Base-by-base conservation (phyloP, 30 jellyfish, hydroid and myxozoan genomes). In the Aurelia aurita complex sp. Pacific region DNA sequence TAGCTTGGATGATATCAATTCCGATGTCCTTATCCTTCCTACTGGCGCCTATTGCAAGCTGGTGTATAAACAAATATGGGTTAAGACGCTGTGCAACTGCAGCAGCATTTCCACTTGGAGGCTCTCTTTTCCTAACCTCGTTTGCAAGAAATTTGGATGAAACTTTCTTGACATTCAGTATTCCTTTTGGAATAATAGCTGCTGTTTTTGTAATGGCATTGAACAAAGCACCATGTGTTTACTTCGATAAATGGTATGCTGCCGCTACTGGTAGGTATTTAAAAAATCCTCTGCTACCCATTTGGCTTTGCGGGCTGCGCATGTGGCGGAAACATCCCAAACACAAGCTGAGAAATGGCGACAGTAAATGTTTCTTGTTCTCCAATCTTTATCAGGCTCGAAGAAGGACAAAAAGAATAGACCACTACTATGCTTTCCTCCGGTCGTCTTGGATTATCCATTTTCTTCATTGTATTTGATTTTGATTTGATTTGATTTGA, bases 1-100 rank as follows among this genome's bases (percentile, higher is more conserved):
- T 50, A 82, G 91, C 91, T 11, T 82, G 91, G 91, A 46, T 73
- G 57, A 85, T 84, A 40, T 82, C 91, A 6, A 72, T 82, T 12
- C 79, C 91, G 8, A 23, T 46, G 19, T 74, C 85, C 18, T 38
- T 70, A 79, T 69, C 71, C 70, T 70, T 54, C 60, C 29, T 69
- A 19, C 62, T 82, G 59, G 78, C 74, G 57, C 91, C 91, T 5
- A 55, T 82, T 6, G n/a, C 79, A 15, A 60, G 74, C 50, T 82
- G 73, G 80, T 33, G 57, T 33, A 63, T 74, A 54, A 69, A 67
- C 34, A 82, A 69, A 57, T 59, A 43, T 14, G 81, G 91, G 12
- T 51, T 82, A 7, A 64, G 91, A 34, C 43, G 57, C 3, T 40
- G 85, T 78, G 63, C 81, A 35, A 82, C 73, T 29, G 23, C 54